These are phyloP conservation scores for Pachypanchax playfairii DNA, from an alignment of 2,113 vertebrate genomes.

Conservation along the genomic window DNA sequence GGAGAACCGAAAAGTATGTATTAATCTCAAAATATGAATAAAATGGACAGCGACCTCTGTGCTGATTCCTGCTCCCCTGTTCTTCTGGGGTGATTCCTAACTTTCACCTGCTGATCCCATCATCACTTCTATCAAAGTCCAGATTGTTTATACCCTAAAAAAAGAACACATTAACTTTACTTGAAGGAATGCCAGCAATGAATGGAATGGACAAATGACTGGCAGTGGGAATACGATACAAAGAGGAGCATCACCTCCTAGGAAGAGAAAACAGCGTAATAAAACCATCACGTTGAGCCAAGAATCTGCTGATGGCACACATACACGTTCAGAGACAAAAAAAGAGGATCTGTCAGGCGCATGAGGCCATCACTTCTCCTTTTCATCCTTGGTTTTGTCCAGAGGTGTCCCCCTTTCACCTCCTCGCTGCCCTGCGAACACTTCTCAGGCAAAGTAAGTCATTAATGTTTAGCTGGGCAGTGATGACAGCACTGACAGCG, in stretches of 20 bases:
- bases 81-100: conserved; percentile 55
- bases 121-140: conserved; percentile 66
- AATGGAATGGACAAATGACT: conserved; percentile 68
- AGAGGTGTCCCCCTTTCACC: conserved; percentile 70
- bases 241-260: conserved; percentile 70
- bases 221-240: conserved; percentile 68
- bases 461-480: conserved; percentile 81
- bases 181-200: conserved; percentile 73
- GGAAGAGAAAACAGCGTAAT: conserved; percentile 72
- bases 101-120: conserved; percentile 46
- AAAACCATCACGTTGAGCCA: conserved; percentile 75
- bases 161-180: conserved; percentile 35
- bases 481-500: conserved; percentile 70
- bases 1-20: conserved; percentile 7
- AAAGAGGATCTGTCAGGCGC: conserved; percentile 72
- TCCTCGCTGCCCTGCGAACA: conserved; percentile 57
- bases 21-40: conserved; percentile 5
- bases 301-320: conserved; percentile 84
- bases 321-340: conserved; percentile 76
- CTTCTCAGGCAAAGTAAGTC: conserved; percentile 66
- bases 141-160: conserved; percentile 57
- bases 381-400: conserved; percentile 75
- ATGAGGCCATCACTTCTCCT: conserved; percentile 73
- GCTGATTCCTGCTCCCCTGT: conserved; percentile 26
- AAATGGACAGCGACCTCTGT: background rate